Evolutionary conservation across 2,888 invertebrate genomes (phyloP), one percentile per base, ranked within the genome.

Genomic region (Sipha maydis): DNA sequence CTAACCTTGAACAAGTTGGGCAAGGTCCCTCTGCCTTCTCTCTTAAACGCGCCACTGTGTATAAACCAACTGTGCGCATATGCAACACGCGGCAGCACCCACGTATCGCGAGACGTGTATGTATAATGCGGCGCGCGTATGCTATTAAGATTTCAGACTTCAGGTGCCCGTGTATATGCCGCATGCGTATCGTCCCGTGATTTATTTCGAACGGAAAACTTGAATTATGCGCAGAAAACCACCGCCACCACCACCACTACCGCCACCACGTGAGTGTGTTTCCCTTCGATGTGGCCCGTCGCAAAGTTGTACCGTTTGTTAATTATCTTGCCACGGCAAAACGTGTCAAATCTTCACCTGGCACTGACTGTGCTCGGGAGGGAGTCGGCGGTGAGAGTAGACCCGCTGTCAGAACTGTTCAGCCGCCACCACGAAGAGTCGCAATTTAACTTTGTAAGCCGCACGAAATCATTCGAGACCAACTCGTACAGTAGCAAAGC

Each of bases 291-390:
- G 11, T 21, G 1, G 56, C 28, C 56, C 75, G 21, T 61, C 84
- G 73, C n/a, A 75, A 84, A 84, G 84, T 84, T 84, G 48, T 84
- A 84, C 41, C 28, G 41, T 84, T 84, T 34, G 75, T 84, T 84
- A 84, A 84, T 84, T 84, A 75, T 84, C 61, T 84, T 38, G 61
- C 75, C 21, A 28, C 61, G 28, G 61, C 75, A 76, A 73, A 84
- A 61, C 56, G 75, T 61, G 75, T 84, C 84, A 75, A 84, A 19
- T 75, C 41, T 83, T 84, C 84, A 56, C 75, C 84, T 75, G 11
- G 61, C 61, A 25, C 61, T 11, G 61, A 7, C 61, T 61, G 61
- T 61, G 7, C 25, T 61, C 25, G 56, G 56, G 56, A 34, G 21
- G 56, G 56, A 4, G 17, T 25, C 61, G 5, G 4, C 4, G 61